Conservation (phyloP, 1,140 invertebrate genomes). For the Lasioglossum baleicum region DNA sequence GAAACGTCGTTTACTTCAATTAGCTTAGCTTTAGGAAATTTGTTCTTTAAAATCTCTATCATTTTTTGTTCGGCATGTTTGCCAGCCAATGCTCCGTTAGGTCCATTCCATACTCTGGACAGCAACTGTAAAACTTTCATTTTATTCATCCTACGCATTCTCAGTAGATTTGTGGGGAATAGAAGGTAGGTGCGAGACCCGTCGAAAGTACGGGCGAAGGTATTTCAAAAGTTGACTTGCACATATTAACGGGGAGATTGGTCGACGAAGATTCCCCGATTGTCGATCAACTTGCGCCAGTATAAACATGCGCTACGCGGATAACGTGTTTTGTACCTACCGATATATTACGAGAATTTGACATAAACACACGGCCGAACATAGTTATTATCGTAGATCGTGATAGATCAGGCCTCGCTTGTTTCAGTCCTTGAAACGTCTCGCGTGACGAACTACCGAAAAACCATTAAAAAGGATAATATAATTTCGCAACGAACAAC, state of each 20-base stretch:
- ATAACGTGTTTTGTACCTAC: slow-evolving; percentile 56
- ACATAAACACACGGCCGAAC: slow-evolving; percentile 61
- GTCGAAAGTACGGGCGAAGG: slow-evolving; percentile 5
- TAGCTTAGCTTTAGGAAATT: slow-evolving; percentile 84
- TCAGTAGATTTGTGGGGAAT: slow-evolving; percentile 21
- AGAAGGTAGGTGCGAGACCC: not conserved
- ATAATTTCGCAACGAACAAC: not conserved
- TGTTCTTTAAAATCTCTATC: slow-evolving; percentile 77
- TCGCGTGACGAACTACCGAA: not conserved
- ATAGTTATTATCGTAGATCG: slow-evolving; percentile 50
- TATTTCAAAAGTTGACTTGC: slow-evolving; percentile 7
- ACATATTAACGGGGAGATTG: slow-evolving; percentile 3
- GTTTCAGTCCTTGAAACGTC: not conserved
- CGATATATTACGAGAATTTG: slow-evolving; percentile 69
- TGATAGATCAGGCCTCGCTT: slow-evolving; percentile 16
- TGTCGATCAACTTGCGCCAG: not conserved
- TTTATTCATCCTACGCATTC: slow-evolving; percentile 69
- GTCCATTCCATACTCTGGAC: slow-evolving; percentile 75
- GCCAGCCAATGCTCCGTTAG: slow-evolving; percentile 67
- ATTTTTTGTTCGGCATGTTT: slow-evolving; percentile 78
- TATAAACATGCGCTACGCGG: not conserved
- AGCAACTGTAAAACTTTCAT: slow-evolving; percentile 76
- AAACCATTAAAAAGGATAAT: not conserved
- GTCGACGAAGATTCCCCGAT: not conserved
- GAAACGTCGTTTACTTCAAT: slow-evolving; percentile 86